Base-by-base conservation (phyloP, 2,113 vertebrate species). In the Oryzias javanicus region DNA sequence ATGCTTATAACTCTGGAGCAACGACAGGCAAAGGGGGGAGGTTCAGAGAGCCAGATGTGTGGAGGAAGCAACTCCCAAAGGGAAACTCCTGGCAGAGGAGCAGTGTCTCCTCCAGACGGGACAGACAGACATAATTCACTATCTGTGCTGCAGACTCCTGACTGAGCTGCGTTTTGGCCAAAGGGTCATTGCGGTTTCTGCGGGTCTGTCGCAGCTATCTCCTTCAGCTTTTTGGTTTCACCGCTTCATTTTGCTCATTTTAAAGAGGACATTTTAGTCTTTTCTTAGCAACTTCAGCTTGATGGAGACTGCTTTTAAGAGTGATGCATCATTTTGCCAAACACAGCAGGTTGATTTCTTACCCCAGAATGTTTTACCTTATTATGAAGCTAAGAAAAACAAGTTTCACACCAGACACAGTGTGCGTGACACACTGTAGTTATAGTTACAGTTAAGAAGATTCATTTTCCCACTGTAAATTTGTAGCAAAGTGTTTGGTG, bases 1-100 rank as follows among this genome's bases (percentile, higher is more conserved):
- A 73, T 77, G 42, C 57, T 66, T 68, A 75, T 55, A 68, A 74
- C 70, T 51, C 6, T 48, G 47, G 49, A 67, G 25, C 29, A 19
- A 15, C 18, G 27, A 55, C 45, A 53, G n/a, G 6, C 4, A 52
- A 49, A 41, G n/a, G n/a, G n/a, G n/a, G 19, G 46, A 44, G 35
- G 54, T 61, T 70, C 67, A 58, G 70, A 19, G 74, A 71, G 71
- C 76, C 88, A 89, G 86, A 89, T 86, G 86, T 80, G 72, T 49
- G 29, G 74, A 80, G 60, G 76, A 82, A 82, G 68, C 22, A 47
- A 42, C 65, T 88, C 90, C 79, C 79, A 0, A 18, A 58, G 76
- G 79, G 72, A 69, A 67, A 67, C 63, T 74, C 69, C 81, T 79
- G 79, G 78, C 78, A 63, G 67, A 70, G 50, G 41, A 55, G 42